Evolutionary conservation across 1,140 invertebrate genomes (phyloP).

Genomic region (Penaeus chinensis): DNA sequence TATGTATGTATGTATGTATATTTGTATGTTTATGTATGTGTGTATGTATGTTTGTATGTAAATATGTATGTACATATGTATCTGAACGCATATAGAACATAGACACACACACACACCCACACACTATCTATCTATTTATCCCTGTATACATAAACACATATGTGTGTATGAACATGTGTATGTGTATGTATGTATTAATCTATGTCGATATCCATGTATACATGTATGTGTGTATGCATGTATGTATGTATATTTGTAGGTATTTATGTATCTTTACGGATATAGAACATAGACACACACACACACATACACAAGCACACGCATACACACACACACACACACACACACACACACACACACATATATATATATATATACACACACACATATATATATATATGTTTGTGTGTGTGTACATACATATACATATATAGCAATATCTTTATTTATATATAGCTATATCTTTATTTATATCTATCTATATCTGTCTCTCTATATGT

Average conservation of each 20-base stretch:
- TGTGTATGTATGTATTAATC: not conserved
- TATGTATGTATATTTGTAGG: not conserved
- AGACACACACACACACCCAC: not conserved
- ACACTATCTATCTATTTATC: not conserved
- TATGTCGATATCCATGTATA: not conserved
- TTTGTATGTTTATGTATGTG: not conserved
- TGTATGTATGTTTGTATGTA: not conserved
- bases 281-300: not conserved
- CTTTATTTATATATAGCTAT: conserved; percentile 2
- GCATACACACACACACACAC: not conserved
- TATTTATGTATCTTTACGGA: not conserved
- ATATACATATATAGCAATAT: not conserved
- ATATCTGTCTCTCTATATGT: not conserved
- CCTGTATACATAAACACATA: not conserved
- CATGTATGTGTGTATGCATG: not conserved
- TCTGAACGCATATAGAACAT: not conserved
- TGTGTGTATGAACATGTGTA: not conserved
- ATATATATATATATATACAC: conserved; percentile 1
- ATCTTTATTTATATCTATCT: not conserved
- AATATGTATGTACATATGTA: not conserved
- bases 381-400: not conserved
- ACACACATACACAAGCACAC: too few relatives aligned
- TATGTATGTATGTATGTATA: not conserved
- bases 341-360: not conserved
- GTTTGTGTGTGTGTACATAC: not conserved